Evolutionary conservation across 2,113 vertebrate species (phyloP), one percentile per base, ranked within the genome.

Genomic region (Motacilla tschutschensis): DNA sequence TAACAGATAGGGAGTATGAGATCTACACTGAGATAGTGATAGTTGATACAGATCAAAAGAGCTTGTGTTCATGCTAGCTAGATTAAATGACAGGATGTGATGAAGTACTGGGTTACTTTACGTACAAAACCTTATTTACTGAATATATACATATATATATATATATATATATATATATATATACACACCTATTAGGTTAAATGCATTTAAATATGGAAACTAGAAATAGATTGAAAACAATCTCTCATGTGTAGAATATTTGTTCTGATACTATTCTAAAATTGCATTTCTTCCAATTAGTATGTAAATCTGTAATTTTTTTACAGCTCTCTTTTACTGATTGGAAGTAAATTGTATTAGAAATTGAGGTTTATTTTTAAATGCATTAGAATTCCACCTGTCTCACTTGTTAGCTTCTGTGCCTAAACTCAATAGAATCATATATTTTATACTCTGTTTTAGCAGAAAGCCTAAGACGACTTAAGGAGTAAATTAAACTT

Each of bases 61-160:
- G 76, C 71, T 83, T 79, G 46, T 73, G 74, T 48, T 76, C 69
- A 64, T 93, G 88, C 93, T 93, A 95, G 16, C 67, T 77, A 72
- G 93, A 95, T 95, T 95, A 93, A 95, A 90, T 94, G 84, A 84
- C 95, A 97, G 95, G 96, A 95, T 96, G 90, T 94, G 89, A 75
- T 91, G 44, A 90, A 86, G 58, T 75, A 67, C 87, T 89, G 69
- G 66, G 50, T 95, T 95, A 94, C 89, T 95, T 95, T 65, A 83
- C 55, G 55, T 47, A 84, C 17, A 89, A 78, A 25, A 77, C 31
- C 50, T 81, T 92, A 87, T 93, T 91, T 38, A 57, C 79, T 89
- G 60, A 91, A 85, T 79, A 66, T 47, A 80, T 85, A 80, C 86
- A 15, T 40, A 74, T 83, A 50, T 29, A 28, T 28, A 80, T 85